Percentiles rank a stretch among this genome's conserved stretches.
phyloP scores from a whole-genome alignment of 2,113 vertebrate species.

The Dasypus novemcinctus region DNA sequence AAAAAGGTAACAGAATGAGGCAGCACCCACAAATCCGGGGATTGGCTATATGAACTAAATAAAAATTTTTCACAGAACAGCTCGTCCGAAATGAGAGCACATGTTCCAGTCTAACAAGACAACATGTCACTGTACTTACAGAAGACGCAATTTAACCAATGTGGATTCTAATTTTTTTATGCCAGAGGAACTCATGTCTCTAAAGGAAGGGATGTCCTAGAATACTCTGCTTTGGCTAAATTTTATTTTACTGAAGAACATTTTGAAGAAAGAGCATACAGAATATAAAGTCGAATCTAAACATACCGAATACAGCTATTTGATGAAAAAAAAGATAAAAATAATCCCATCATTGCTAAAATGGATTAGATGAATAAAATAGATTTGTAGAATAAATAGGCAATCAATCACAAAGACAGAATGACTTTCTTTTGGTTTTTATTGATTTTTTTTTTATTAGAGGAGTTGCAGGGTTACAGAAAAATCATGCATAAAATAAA shows the following conservation, averaged over 20 bases:
- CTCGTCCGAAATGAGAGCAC: conserved; percentile 43
- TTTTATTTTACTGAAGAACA: background rate
- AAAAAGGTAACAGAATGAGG: conserved; percentile 47
- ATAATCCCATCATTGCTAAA: conserved; percentile 6
- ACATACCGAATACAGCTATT: background rate
- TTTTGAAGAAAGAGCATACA: background rate
- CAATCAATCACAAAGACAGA: background rate
- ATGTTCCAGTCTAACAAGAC: conserved; percentile 53
- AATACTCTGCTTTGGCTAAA: conserved; percentile 56
- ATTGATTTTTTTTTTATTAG: too few relatives aligned
- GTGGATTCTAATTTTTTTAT: conserved; percentile 56
- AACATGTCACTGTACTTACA: conserved; percentile 42
- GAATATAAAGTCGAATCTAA: conserved; percentile 4
- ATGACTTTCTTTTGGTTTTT: background rate
- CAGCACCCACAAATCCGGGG: conserved; percentile 55
- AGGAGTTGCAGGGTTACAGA: too few relatives aligned
- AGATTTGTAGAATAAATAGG: conserved; percentile 9
- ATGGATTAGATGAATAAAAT: background rate
- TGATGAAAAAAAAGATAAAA: background rate
- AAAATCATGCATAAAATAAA: too few relatives aligned
- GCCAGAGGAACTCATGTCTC: conserved; percentile 35
- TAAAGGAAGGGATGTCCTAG: conserved; percentile 60
- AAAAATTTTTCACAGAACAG: conserved; percentile 69
- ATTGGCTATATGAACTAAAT: conserved; percentile 60
- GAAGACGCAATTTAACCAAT: conserved; percentile 60